phyloP scores from a whole-genome alignment of 2,888 invertebrate genomes.

The Drosophila testacea region DNA sequence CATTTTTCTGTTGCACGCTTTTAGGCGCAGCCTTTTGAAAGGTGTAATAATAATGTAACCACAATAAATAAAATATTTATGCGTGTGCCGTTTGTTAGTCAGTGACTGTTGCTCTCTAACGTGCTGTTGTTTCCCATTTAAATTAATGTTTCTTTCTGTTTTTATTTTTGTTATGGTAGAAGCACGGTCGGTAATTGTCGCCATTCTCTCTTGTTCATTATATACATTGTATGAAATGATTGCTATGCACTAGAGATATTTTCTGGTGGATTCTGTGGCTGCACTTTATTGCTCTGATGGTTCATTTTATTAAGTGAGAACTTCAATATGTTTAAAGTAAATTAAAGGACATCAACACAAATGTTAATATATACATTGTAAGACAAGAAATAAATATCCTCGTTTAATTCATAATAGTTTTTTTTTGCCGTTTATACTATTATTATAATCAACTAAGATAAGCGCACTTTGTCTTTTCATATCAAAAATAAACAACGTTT shows the following conservation, averaged over 20 bases:
- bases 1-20: conserved; percentile 48
- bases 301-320: conserved; percentile 26
- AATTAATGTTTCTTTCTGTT: conserved; percentile 26
- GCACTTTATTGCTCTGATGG: conserved; percentile 28
- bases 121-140: conserved; percentile 17
- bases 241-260: conserved; percentile 42
- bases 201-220: conserved; percentile 60
- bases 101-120: conserved; percentile 28
- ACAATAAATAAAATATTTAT: conserved; percentile 56
- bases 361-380: neutral
- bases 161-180: conserved; percentile 14
- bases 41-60: conserved; percentile 60
- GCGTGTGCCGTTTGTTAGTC: conserved; percentile 33
- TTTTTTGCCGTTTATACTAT: no score
- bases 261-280: conserved; percentile 52
- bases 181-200: conserved; percentile 54
- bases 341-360: no score
- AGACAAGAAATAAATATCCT: no score
- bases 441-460: no score
- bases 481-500: no score
- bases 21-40: conserved; percentile 55
- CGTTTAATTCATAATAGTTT: no score
- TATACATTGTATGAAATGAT: conserved; percentile 45
- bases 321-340: neutral
- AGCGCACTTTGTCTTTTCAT: no score